Conservation (phyloP, 2,888 invertebrate species). For the Hypomecis punctinalis region DNA sequence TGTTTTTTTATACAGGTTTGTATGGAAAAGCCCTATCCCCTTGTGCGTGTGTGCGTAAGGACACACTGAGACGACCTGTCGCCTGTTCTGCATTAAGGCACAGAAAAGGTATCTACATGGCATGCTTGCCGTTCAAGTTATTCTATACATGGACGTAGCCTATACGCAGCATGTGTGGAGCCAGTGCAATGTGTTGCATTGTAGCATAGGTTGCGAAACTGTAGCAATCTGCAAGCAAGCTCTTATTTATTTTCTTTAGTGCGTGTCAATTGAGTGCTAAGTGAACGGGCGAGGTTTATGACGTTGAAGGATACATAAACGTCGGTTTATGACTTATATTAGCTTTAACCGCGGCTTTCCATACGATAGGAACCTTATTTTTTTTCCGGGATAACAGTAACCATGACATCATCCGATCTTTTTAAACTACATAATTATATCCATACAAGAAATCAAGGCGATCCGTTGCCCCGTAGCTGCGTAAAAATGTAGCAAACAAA, state of each 20-base stretch:
- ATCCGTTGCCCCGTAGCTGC: too few relatives aligned
- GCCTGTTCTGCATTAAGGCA: constrained; percentile 54
- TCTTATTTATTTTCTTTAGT: constrained; percentile 1
- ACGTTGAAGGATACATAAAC: too few relatives aligned
- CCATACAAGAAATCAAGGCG: too few relatives aligned
- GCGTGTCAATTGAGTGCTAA: too few relatives aligned
- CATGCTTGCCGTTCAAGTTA: constrained; percentile 11
- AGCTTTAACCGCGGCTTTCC: too few relatives aligned
- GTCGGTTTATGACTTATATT: too few relatives aligned
- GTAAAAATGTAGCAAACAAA: too few relatives aligned
- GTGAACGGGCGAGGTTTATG: too few relatives aligned
- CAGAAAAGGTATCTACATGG: constrained; percentile 21
- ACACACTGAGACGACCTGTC: constrained; percentile 64
- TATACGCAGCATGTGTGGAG: constrained; percentile 18
- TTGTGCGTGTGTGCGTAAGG: constrained; percentile 43
- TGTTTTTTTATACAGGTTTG: background rate
- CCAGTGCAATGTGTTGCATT: constrained; percentile 15
- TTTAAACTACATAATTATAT: too few relatives aligned
- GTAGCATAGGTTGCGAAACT: constrained; percentile 32
- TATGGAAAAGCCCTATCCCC: constrained; percentile 25
- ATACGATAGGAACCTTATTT: too few relatives aligned
- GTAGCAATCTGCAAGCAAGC: constrained; percentile 15
- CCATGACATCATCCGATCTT: too few relatives aligned
- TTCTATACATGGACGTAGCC: constrained; percentile 4
- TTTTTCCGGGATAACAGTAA: too few relatives aligned